Base-by-base conservation (phyloP, 2,113 vertebrate genomes). In the Dendrocopos noguchii region DNA sequence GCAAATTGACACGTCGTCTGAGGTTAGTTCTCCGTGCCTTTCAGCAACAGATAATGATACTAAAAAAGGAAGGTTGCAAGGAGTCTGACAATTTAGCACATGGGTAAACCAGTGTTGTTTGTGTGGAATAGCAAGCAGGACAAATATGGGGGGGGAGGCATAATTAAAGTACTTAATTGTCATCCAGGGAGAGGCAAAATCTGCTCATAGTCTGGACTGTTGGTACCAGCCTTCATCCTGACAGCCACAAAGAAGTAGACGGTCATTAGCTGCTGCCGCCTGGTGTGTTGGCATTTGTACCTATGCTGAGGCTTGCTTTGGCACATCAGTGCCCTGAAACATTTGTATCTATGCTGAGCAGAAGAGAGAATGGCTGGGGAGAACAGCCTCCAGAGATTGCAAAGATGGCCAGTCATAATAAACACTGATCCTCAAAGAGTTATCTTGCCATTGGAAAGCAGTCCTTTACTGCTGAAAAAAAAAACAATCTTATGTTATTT, bases 161-260 rank as follows among this genome's bases (percentile, higher is more conserved):
- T 11, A 27, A 7, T 39, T 28, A 63, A 27, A 12, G 20, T 74
- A 14, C 7, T 60, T 57, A 4, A 25, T 31, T 72, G 47, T 44
- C 6, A 5, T 47, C n/a, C n/a, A 57, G n/a, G 57, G n/a, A 3
- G 24, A 46, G 67, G 34, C 0, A 4, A 79, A 65, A 24, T 0
- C 0, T 8, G 15, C 55, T 12, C 31, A 2, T 7, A 24, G 60
- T n/a, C 22, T 24, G n/a, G 46, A 2, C 12, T 31, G 17, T 39
- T 8, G 91, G 34, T 55, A 63, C 25, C 71, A 64, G 50, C 25
- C 75, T 13, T 60, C 24, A 12, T 27, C 29, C 42, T 65, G 66
- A 33, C 44, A 65, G 39, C 8, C 46, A 14, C 42, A 50, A 18
- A 5, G 44, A n/a, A 9, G 2, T 3, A 7, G 34, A 20, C 24